phyloP scores from a whole-genome alignment of 1,140 invertebrate species.

The Holcopasites calliopsidis region DNA sequence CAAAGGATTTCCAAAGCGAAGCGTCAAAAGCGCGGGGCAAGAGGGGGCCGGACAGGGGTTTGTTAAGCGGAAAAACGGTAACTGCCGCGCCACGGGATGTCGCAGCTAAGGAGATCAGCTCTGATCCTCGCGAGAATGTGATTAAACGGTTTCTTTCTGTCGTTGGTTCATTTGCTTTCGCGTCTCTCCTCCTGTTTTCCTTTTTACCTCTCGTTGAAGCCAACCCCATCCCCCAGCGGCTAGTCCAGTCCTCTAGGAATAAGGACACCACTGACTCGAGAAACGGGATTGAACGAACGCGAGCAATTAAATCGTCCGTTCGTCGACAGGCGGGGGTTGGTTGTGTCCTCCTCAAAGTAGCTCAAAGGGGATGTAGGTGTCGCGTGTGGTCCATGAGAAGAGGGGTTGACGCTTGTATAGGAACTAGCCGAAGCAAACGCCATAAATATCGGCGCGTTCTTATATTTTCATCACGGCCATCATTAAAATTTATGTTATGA shows the following conservation, averaged over 20 bases:
- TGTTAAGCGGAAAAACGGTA: slow-evolving; percentile 42
- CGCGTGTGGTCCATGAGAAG: slow-evolving; percentile 19
- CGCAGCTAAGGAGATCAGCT: slow-evolving; percentile 36
- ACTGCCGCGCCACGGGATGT: neutral
- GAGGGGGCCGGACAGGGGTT: slow-evolving; percentile 38
- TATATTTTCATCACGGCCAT: slow-evolving; percentile 80
- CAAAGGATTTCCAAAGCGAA: slow-evolving; percentile 66
- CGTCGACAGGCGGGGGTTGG: neutral
- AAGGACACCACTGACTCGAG: no score
- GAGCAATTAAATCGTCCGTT: slow-evolving; percentile 33
- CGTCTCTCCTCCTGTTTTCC: neutral
- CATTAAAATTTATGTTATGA: slow-evolving; percentile 81
- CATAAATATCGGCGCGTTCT: slow-evolving; percentile 78
- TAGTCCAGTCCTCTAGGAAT: no score
- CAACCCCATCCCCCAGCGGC: neutral
- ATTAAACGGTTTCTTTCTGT: slow-evolving; percentile 34
- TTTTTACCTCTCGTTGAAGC: neutral
- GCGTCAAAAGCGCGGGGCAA: slow-evolving; percentile 56
- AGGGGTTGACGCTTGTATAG: slow-evolving; percentile 42
- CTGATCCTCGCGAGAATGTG: slow-evolving; percentile 32
- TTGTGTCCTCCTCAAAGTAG: slow-evolving; percentile 14
- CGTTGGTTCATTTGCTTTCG: slow-evolving; percentile 1
- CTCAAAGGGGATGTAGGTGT: slow-evolving; percentile 18
- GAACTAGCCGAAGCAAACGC: slow-evolving; percentile 64
- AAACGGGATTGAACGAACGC: neutral